Percentiles rank a stretch among this genome's conserved stretches.
phyloP scores from a whole-genome alignment of 2,113 vertebrate genomes.

The Cervus canadensis region DNA sequence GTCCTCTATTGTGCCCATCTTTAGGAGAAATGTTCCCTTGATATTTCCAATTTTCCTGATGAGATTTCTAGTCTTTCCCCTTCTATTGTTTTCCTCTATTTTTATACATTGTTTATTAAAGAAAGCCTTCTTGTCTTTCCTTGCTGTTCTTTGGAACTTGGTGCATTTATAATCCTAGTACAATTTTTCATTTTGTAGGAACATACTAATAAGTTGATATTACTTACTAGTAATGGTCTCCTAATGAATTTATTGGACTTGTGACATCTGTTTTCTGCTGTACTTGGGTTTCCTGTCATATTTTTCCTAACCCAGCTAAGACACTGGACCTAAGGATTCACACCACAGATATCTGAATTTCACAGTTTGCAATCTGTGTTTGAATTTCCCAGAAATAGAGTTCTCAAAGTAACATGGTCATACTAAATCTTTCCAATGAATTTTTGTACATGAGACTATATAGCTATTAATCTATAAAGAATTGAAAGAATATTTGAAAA shows the following conservation, averaged over 20 bases:
- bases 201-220: not conserved
- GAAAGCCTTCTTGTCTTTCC: not conserved
- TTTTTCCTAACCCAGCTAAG: not conserved
- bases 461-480: not conserved
- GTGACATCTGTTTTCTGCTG: not conserved
- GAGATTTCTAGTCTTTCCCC: not conserved
- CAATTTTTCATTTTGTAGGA: not conserved
- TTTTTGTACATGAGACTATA: not conserved
- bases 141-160: not conserved
- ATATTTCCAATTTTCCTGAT: not conserved
- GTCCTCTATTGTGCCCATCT: not conserved
- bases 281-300: not conserved
- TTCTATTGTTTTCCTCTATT: not conserved
- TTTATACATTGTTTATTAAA: not conserved
- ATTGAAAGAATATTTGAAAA: not conserved
- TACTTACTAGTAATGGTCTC: not conserved
- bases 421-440: not conserved
- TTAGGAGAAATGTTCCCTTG: not conserved
- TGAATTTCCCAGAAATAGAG: not conserved
- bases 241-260: not conserved
- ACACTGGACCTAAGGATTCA: accelerated
- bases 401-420: not conserved
- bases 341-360: accelerated
- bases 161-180: not conserved
- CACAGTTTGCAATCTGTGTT: not conserved